These are phyloP conservation scores for Drosophila serrata DNA, from an alignment of 1,140 invertebrate species.

Conservation along the genomic window DNA sequence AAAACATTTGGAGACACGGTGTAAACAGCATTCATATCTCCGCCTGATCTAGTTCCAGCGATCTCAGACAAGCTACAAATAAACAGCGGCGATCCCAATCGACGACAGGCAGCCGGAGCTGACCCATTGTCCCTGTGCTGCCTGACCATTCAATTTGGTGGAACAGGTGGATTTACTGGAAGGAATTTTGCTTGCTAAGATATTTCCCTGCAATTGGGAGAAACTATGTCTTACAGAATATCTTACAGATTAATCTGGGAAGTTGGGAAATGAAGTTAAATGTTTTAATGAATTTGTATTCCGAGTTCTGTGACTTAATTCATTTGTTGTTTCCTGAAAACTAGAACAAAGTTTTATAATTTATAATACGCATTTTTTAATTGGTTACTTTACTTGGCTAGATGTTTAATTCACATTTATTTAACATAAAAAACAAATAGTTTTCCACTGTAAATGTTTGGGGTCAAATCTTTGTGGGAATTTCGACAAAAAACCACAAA, in stretches of 20 bases:
- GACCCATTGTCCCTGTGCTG: constrained; percentile 41
- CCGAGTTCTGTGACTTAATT: too few species aligned
- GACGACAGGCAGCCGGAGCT: constrained; percentile 27
- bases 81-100: constrained; percentile 61
- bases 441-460: neutral
- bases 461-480: constrained; percentile 9
- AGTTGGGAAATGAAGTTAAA: neutral
- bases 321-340: too few species aligned
- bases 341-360: neutral
- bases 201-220: neutral
- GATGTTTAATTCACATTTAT: neutral
- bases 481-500: neutral
- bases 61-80: constrained; percentile 46
- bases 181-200: neutral
- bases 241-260: neutral
- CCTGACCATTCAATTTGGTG: constrained; percentile 54
- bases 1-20: constrained; percentile 65
- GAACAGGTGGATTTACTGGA: constrained; percentile 23
- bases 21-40: constrained; percentile 62
- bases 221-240: neutral
- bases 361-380: neutral
- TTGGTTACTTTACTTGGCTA: neutral
- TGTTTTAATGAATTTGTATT: too few species aligned
- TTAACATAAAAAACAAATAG: neutral
- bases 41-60: constrained; percentile 59